These are phyloP conservation scores for Ceratina japonica DNA, from an alignment of 1,140 invertebrate genomes.

Conservation along the genomic window DNA sequence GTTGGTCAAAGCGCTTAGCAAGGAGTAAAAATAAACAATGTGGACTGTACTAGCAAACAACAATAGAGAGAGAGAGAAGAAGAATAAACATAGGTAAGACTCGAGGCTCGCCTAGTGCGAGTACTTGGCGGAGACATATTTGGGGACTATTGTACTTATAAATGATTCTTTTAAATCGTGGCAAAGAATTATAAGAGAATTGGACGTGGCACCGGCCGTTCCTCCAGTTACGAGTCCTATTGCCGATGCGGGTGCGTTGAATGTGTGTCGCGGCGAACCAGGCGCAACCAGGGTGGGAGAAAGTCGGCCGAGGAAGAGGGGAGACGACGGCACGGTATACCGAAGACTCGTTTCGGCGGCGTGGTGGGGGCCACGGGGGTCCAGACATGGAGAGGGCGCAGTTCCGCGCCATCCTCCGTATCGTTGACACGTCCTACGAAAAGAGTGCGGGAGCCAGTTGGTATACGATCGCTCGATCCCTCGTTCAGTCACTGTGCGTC, in stretches of 20 bases:
- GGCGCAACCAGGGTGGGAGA: constrained; percentile 27
- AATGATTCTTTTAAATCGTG: constrained; percentile 17
- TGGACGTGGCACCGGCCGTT: background rate
- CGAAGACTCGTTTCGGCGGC: constrained; percentile 60
- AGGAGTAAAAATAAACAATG: no score
- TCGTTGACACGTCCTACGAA: constrained; percentile 65
- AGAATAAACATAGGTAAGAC: no score
- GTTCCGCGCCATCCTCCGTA: constrained; percentile 73
- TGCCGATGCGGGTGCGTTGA: constrained; percentile 22
- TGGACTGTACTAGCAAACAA: no score
- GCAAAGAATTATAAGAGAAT: background rate
- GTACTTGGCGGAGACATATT: no score
- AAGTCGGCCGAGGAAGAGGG: constrained; percentile 52
- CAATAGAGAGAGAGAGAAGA: no score
- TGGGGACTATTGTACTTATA: no score
- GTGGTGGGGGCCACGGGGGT: constrained; percentile 66
- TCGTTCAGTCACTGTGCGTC: constrained; percentile 24
- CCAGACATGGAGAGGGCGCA: constrained; percentile 72
- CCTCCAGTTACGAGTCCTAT: background rate
- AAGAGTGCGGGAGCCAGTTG: constrained; percentile 55
- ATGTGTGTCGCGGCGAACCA: constrained; percentile 16
- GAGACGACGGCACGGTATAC: constrained; percentile 50
- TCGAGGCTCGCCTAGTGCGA: no score
- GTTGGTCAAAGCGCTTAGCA: no score
- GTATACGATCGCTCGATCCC: background rate